Evolutionary conservation across 2,113 vertebrate species (phyloP).

Genomic region (Pycnonotus jocosus): DNA sequence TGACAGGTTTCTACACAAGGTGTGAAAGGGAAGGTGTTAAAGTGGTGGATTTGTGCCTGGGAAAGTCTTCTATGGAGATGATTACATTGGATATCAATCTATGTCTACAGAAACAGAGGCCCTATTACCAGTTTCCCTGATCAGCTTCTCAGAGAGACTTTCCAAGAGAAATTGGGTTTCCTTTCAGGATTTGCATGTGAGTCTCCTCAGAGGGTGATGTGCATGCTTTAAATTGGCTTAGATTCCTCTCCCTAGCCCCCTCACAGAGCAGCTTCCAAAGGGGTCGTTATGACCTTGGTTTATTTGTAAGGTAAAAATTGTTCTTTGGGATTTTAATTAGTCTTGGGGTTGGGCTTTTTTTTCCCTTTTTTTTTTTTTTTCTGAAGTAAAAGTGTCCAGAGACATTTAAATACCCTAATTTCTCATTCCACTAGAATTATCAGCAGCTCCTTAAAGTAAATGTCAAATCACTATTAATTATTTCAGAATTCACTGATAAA

Average conservation of each 20-base stretch:
- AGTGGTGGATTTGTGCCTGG: not conserved
- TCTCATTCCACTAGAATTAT: not conserved
- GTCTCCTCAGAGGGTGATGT: not conserved
- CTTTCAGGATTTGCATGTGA: not conserved
- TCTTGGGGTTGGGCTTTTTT: not conserved
- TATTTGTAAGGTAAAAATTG: not conserved
- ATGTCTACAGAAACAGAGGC: not conserved
- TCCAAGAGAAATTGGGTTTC: not conserved
- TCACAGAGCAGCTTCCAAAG: not conserved
- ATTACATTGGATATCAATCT: not conserved
- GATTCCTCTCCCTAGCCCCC: not conserved
- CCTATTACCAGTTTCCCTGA: not conserved
- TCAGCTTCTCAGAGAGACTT: not conserved
- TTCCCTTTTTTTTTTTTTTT: no score
- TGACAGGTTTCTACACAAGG: not conserved
- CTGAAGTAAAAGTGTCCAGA: not conserved
- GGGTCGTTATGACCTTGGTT: not conserved
- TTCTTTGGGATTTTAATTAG: not conserved
- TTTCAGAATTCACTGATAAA: conserved; percentile 17
- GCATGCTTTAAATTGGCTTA: not conserved
- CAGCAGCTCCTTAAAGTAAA: not conserved
- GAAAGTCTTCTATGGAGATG: not conserved
- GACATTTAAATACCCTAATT: not conserved
- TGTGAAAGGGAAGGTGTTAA: not conserved
- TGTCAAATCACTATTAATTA: conserved; percentile 4